Evolutionary conservation across 2,888 invertebrate genomes (phyloP), one percentile per base, ranked within the genome.

Genomic region (Brassicogethes aeneus): DNA sequence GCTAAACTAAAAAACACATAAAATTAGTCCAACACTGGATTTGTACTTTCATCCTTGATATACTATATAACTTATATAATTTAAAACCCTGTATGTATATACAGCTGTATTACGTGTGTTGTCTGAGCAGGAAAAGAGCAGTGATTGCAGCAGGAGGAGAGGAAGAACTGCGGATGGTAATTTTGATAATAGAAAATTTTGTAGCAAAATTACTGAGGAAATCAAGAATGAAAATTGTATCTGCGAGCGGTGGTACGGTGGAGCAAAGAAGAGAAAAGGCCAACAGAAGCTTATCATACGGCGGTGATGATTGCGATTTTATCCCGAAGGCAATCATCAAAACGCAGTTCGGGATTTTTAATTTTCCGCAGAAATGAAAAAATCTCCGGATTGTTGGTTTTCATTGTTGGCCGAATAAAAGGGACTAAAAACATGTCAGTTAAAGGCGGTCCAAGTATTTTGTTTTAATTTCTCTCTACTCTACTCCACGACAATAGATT

Each of bases 251-350:
- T 5, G 10, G 23, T 23, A 23, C 23, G 23, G 23, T 10, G 23
- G 23, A n/a, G n/a, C n/a, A n/a, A n/a, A n/a, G n/a, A n/a, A n/a
- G 36, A 40, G 36, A 15, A 32, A 30, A 35, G 35, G 41, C 37
- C 37, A 39, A 38, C 41, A 43, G 38, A 39, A 42, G 47, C 45
- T 49, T 50, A 51, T 48, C 47, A 45, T 42, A 33, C n/a, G 23
- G 5, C 36, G 39, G 41, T 38, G 36, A 41, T 45, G 46, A 52
- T 52, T 52, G 50, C 48, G 43, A 45, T 50, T 52, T 46, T 42
- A 48, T 46, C 47, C 52, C 36, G 39, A 38, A 44, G 52, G 48
- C 46, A 46, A 45, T 45, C 51, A 42, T 45, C 44, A 45, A 41
- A 39, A 47, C 39, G 41, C 41, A 45, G 37, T 40, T 36, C 23